Evolutionary conservation across 2,888 invertebrate genomes (phyloP), one percentile per base, ranked within the genome.

Genomic region (Cyaniris semiargus): DNA sequence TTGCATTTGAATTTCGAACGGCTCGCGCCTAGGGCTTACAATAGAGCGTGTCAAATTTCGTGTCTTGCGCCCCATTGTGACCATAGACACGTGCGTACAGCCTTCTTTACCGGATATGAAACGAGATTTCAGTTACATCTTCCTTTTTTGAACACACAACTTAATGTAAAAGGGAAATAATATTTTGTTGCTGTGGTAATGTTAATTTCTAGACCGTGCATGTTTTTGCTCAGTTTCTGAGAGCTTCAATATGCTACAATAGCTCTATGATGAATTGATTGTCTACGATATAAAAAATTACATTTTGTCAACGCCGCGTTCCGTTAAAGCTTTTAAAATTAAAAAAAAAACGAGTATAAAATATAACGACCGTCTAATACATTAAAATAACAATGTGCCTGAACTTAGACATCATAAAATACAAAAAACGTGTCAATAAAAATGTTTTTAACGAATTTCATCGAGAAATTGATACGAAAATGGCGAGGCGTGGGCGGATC

Each of bases 1-100:
- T 94, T 94, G 94, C 93, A 94, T 94, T 92, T 93, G 93, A 94
- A 93, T 92, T 92, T 91, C 85, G 89, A 91, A 87, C 85, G 87
- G 87, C 88, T 89, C 90, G 89, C 89, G 91, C 89, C 90, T 86
- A 87, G 86, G 86, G 86, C 87, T 86, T 83, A 93, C 92, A 93
- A 92, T 93, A 86, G 88, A 90, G 87, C 89, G 89, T 93, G 93
- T 94, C 92, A 89, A 89, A 93, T 94, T 94, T 93, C 93, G 87
- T 90, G 91, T 89, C 87, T 92, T 92, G 93, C 92, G 93, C 90
- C 88, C 86, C 89, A 88, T 90, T 86, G 85, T 84, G 78, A 78
- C 48, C 27, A 38, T 72, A 66, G 78, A 88, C 93, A 94, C 93
- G 94, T 93, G 93, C 89, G 74, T 15, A 23, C 21, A 44, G 44